Conservation (phyloP, 1,140 invertebrate genomes). For the Drosophila bocqueti region DNA sequence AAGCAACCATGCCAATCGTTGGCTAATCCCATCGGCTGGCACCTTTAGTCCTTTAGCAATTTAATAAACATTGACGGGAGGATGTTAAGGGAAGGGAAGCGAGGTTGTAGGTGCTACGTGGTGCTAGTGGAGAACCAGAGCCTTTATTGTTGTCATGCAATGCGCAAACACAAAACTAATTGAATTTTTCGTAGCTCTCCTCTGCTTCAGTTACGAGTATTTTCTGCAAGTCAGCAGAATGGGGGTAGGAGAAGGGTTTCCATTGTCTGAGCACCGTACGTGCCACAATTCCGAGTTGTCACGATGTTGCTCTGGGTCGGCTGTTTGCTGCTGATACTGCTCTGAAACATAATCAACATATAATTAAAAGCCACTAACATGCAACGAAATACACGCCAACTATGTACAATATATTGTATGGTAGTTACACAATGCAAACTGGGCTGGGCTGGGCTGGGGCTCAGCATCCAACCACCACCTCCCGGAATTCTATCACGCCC, state of each 20-base stretch:
- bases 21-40: conserved; percentile 37
- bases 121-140: conserved; percentile 9
- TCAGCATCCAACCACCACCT: conserved; percentile 18
- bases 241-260: conserved; percentile 2
- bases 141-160: conserved; percentile 78
- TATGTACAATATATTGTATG: conserved; percentile 45
- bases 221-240: conserved; percentile 51
- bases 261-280: conserved; percentile 62
- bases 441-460: background rate
- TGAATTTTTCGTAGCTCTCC: conserved; percentile 70
- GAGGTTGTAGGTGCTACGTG: background rate
- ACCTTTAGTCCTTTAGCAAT: conserved; percentile 39
- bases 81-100: background rate
- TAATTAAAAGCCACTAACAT: conserved; percentile 82
- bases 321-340: conserved; percentile 61
- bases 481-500: conserved; percentile 16
- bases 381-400: conserved; percentile 81
- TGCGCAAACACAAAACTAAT: conserved; percentile 82
- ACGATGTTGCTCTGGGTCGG: conserved; percentile 28
- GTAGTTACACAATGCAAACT: conserved; percentile 57
- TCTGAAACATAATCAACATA: conserved; percentile 78
- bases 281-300: conserved; percentile 68
- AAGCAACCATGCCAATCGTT: conserved; percentile 23
- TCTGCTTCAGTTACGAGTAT: conserved; percentile 24
- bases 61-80: conserved; percentile 67